Conservation (phyloP, 2,888 invertebrate genomes). For the Hypomecis punctinalis region DNA sequence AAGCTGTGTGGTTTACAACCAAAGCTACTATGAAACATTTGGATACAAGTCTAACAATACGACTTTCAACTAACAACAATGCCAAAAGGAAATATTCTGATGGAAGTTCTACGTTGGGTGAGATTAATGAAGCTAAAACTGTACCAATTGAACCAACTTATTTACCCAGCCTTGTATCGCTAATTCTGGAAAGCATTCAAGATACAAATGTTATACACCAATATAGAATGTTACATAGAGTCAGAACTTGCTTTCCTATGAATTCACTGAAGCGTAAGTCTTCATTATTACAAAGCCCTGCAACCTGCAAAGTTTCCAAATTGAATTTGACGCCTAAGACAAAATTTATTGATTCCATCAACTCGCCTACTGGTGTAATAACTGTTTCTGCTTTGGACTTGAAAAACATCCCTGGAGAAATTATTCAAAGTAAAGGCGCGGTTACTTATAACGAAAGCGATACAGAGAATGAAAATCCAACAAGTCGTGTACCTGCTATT, state of each 20-base stretch:
- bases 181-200: conserved; percentile 28
- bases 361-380: conserved; percentile 1
- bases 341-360: conserved; percentile 1
- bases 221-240: background rate
- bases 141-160: background rate
- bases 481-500: background rate
- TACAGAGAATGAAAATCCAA: background rate
- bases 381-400: conserved; percentile 4
- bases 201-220: conserved; percentile 15
- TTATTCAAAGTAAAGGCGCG: background rate
- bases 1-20: conserved; percentile 4
- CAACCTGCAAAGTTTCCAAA: conserved; percentile 30
- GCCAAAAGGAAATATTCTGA: background rate
- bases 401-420: background rate
- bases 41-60: background rate
- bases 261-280: conserved; percentile 34
- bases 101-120: background rate
- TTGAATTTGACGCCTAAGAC: conserved; percentile 5
- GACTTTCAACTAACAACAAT: background rate
- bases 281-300: conserved; percentile 1
- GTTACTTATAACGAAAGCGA: background rate
- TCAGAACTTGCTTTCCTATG: background rate
- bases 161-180: conserved; percentile 26
- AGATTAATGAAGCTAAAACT: background rate
- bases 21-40: conserved; percentile 1